phyloP scores from a whole-genome alignment of 2,797 vertebrate species.

The Phaenicophaeus curvirostris region DNA sequence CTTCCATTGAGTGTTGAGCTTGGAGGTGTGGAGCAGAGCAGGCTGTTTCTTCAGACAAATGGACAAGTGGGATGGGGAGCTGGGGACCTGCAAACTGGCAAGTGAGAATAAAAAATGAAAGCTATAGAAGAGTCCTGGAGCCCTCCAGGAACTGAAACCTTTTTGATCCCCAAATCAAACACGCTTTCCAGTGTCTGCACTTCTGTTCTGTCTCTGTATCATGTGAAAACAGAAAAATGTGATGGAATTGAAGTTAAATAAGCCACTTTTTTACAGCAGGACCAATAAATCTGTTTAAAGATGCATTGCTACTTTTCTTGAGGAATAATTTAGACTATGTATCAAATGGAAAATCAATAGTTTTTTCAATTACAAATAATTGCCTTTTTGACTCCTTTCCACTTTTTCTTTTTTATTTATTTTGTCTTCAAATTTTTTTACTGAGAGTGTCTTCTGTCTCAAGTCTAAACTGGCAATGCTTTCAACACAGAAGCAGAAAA shows the following conservation, averaged over 20 bases:
- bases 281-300: slow-evolving; percentile 84
- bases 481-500: background rate
- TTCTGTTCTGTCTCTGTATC: slow-evolving; percentile 44
- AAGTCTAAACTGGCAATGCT: background rate
- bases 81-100: background rate
- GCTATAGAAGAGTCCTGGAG: background rate
- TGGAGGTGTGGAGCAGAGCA: background rate
- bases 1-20: background rate
- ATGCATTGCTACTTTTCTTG: slow-evolving; percentile 83
- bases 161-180: background rate
- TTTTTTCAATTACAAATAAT: slow-evolving; percentile 84
- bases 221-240: slow-evolving; percentile 74
- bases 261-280: slow-evolving; percentile 71
- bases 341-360: slow-evolving; percentile 85
- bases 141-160: background rate
- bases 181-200: slow-evolving; percentile 2
- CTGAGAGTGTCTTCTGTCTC: slow-evolving; percentile 35
- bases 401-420: slow-evolving; percentile 81
- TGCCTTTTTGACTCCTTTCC: slow-evolving; percentile 74
- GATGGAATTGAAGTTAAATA: slow-evolving; percentile 77
- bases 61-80: background rate
- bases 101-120: background rate
- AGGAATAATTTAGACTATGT: slow-evolving; percentile 83
- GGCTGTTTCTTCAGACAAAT: background rate
- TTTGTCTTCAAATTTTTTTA: slow-evolving; percentile 72